Evolutionary conservation across 2,113 vertebrate genomes (phyloP).

Genomic region (Pteruthius melanotis): DNA sequence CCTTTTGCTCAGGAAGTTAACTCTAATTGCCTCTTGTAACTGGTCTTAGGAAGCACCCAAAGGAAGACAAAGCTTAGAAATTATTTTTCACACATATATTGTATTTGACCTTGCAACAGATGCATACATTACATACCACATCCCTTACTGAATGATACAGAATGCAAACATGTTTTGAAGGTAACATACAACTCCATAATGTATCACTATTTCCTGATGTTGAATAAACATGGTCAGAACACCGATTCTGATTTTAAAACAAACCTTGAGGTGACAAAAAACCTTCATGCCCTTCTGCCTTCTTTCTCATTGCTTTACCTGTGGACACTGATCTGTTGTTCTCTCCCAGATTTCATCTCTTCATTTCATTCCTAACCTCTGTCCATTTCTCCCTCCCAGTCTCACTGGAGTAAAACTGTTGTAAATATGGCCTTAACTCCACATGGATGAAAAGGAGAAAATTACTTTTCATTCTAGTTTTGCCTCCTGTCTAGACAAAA

Average conservation of each 20-base stretch:
- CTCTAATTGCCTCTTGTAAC: not conserved
- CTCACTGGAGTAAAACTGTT: not conserved
- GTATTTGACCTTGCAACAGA: not conserved
- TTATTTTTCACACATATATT: not conserved
- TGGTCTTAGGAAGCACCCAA: not conserved
- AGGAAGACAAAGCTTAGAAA: not conserved
- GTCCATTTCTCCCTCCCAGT: not conserved
- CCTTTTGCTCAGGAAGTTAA: not conserved
- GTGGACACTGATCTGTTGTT: accelerated
- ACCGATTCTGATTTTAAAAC: not conserved
- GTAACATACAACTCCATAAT: not conserved
- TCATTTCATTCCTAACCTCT: not conserved
- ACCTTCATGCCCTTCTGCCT: not conserved
- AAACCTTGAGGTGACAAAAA: not conserved
- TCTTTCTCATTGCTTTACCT: not conserved
- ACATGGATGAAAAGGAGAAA: not conserved
- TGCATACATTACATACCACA: not conserved
- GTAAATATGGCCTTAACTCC: not conserved
- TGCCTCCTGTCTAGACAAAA: not conserved
- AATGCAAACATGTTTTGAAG: not conserved
- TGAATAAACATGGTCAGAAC: not conserved
- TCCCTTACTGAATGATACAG: not conserved
- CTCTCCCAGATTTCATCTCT: not conserved
- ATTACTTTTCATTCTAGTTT: not conserved
- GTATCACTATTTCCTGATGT: not conserved